A percentile compares a stretch with the other conserved stretches of the same genome.
Conservation (phyloP, 2,797 vertebrate species). For the Lepilemur septentrionalis region DNA sequence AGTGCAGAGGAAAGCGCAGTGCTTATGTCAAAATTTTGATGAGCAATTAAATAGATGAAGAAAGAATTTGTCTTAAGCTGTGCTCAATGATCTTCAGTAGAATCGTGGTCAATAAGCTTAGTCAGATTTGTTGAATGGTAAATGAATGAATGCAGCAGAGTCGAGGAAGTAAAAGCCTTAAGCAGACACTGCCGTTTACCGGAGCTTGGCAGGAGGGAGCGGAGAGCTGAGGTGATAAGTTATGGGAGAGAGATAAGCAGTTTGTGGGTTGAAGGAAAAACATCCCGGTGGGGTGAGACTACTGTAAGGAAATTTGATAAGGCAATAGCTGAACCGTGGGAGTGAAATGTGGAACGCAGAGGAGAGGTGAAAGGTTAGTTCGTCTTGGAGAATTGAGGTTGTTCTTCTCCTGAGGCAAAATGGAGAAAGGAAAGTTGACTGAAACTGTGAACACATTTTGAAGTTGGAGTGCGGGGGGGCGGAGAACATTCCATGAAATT, state of each 20-base stretch:
- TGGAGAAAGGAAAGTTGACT: neutral
- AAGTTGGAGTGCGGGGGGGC: neutral
- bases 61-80: neutral
- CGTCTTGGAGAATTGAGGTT: neutral
- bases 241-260: neutral
- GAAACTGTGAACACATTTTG: neutral
- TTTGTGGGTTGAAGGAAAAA: neutral
- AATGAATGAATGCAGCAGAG: neutral
- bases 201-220: neutral
- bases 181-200: neutral
- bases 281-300: neutral
- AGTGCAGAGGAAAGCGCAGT: neutral
- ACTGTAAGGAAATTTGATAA: neutral
- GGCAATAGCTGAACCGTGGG: neutral
- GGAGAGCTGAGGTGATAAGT: neutral
- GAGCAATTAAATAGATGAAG: neutral
- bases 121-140: neutral
- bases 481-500: neutral
- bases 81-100: neutral
- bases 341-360: neutral
- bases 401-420: neutral
- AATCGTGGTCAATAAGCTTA: neutral
- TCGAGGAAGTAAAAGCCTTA: neutral
- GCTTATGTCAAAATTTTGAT: neutral
- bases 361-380: neutral